These are phyloP conservation scores for Acanthosepion esculentum DNA, from an alignment of 2,888 invertebrate genomes.

Conservation along the genomic window DNA sequence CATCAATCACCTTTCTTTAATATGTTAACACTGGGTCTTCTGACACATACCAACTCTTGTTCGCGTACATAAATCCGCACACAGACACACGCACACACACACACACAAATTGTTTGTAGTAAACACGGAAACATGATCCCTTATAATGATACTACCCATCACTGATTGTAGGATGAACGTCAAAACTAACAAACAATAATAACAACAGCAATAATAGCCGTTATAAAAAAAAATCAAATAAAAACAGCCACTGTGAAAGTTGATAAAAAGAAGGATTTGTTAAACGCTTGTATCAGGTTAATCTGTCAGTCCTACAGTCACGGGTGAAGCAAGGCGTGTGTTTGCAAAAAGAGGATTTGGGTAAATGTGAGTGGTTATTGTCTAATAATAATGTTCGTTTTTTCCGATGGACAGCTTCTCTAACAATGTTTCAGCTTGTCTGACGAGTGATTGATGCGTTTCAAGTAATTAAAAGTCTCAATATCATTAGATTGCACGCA, in stretches of 20 bases:
- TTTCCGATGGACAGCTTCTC: background rate
- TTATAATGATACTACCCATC: background rate
- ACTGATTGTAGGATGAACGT: background rate
- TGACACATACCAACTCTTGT: too few species aligned
- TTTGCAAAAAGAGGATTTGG: background rate
- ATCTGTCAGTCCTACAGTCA: background rate
- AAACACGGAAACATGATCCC: background rate
- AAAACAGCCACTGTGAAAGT: background rate
- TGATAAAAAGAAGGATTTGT: background rate
- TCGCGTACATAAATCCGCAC: background rate
- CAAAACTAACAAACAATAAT: conserved; percentile 17
- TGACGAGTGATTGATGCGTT: background rate
- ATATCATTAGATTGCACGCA: background rate
- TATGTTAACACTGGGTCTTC: background rate
- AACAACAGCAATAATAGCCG: background rate
- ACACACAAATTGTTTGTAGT: background rate
- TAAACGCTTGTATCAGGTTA: background rate
- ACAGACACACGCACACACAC: background rate
- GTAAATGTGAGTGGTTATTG: background rate
- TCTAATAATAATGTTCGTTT: background rate
- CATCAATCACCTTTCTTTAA: background rate
- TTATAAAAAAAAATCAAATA: background rate
- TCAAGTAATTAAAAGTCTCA: background rate
- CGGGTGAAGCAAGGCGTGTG: background rate
- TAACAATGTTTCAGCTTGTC: conserved; percentile 33